A percentile compares a stretch with the other conserved stretches of the same genome.
phyloP scores from a whole-genome alignment of 2,888 invertebrate species.

The Pediacus dermestoides region DNA sequence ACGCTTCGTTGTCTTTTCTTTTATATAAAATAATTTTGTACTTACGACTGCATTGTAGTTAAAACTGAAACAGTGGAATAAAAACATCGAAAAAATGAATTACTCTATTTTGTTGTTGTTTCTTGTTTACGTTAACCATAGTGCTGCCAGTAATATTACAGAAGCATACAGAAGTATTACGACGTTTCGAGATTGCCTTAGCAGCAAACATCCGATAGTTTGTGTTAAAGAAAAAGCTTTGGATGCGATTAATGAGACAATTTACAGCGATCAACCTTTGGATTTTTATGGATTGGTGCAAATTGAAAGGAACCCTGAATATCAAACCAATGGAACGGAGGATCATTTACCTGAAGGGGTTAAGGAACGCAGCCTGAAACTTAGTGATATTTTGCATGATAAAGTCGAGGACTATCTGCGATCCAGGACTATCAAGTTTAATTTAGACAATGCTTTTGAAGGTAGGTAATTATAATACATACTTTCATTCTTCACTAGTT shows the following conservation, averaged over 20 bases:
- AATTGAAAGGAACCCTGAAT: conserved; percentile 45
- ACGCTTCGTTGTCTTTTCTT: conserved; percentile 32
- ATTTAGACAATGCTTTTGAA: conserved; percentile 40
- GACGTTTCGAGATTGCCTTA: conserved; percentile 42
- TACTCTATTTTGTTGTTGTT: no score
- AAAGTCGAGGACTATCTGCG: conserved; percentile 48
- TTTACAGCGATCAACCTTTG: conserved; percentile 44
- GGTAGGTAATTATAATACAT: conserved; percentile 29
- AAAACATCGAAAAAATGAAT: no score
- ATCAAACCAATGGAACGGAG: conserved; percentile 38
- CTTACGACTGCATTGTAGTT: conserved; percentile 21
- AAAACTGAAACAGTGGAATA: conserved; percentile 10
- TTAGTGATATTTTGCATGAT: conserved; percentile 46
- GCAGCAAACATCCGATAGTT: conserved; percentile 37
- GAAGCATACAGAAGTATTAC: conserved; percentile 27
- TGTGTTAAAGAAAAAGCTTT: conserved; percentile 51
- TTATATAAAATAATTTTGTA: conserved; percentile 34
- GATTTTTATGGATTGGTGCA: conserved; percentile 39
- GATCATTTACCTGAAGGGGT: conserved; percentile 56
- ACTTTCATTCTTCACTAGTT: conserved; percentile 10
- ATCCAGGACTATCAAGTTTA: conserved; percentile 49
- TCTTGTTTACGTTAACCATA: conserved; percentile 1
- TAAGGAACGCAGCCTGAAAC: conserved; percentile 52
- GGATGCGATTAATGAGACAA: conserved; percentile 48
- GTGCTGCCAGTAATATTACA: conserved; percentile 15